These are phyloP conservation scores for Dicranocentrus wangi DNA, from an alignment of 2,888 invertebrate genomes.

Conservation along the genomic window DNA sequence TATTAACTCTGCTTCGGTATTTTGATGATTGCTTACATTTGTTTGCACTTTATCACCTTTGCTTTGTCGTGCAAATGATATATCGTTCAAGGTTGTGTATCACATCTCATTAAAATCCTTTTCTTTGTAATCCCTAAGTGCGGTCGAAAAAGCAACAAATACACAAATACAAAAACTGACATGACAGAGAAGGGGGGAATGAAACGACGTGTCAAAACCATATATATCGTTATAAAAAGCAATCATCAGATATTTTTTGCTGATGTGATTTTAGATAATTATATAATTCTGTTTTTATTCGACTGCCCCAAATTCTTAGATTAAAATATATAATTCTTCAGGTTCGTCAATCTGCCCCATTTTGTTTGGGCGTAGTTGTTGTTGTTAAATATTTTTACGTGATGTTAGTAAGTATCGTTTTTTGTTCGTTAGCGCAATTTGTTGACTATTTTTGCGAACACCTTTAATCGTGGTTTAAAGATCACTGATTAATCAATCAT, in stretches of 20 bases:
- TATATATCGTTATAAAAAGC: no score
- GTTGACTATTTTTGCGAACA: slow-evolving; percentile 58
- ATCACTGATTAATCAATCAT: slow-evolving; percentile 85
- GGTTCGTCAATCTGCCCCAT: slow-evolving; percentile 23
- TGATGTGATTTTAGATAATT: not conserved
- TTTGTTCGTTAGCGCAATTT: slow-evolving; percentile 32
- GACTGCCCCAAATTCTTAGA: slow-evolving; percentile 5
- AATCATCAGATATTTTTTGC: no score
- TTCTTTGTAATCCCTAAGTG: no score
- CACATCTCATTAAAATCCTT: no score
- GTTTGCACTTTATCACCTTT: not conserved
- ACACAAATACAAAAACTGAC: no score
- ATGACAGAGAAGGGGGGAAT: no score
- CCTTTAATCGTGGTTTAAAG: slow-evolving; percentile 42
- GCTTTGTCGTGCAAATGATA: not conserved
- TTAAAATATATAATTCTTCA: slow-evolving; percentile 39
- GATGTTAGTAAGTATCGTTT: slow-evolving; percentile 13
- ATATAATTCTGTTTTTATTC: slow-evolving; percentile 10
- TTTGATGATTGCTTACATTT: not conserved
- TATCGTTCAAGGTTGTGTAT: not conserved
- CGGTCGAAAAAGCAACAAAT: no score
- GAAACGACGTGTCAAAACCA: no score
- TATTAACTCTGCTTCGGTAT: not conserved
- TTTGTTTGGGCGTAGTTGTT: not conserved
- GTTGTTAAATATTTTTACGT: slow-evolving; percentile 5